These are phyloP conservation scores for Setipinna tenuifilis DNA, from an alignment of 2,797 vertebrate genomes.

Conservation along the genomic window DNA sequence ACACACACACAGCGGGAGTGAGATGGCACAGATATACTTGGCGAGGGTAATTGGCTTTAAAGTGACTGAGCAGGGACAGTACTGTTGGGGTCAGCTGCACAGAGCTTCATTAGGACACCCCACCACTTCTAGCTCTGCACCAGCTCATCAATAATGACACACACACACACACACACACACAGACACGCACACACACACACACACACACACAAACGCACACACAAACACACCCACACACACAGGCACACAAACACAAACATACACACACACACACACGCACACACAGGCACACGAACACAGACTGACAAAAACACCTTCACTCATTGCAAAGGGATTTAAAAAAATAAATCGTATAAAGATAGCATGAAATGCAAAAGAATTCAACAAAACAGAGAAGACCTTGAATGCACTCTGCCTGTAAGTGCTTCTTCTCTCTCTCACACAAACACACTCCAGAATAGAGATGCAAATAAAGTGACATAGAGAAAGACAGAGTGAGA, in stretches of 20 bases:
- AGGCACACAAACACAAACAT: not conserved
- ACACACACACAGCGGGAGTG: conserved; percentile 29
- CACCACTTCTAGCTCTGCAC: not conserved
- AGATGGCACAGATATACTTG: conserved; percentile 45
- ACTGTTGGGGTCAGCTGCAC: not conserved
- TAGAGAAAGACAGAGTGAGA: no score
- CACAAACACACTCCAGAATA: no score
- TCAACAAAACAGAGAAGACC: no score
- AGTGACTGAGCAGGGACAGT: conserved; percentile 38
- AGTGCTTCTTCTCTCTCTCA: no score
- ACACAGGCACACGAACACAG: not conserved
- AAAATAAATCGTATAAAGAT: not conserved
- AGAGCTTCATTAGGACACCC: not conserved
- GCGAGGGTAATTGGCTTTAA: conserved; percentile 53
- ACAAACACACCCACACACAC: conserved; percentile 25
- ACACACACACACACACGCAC: not conserved
- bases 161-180: conserved; percentile 8
- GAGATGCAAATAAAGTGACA: no score
- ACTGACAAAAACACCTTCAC: no score
- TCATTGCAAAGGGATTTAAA: no score
- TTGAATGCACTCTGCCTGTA: no score
- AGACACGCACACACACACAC: not conserved
- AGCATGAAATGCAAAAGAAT: not conserved
- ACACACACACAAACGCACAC: not conserved
- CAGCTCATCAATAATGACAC: not conserved